Evolutionary conservation across 2,113 vertebrate genomes (phyloP).

Genomic region (Glaucomys volans): DNA sequence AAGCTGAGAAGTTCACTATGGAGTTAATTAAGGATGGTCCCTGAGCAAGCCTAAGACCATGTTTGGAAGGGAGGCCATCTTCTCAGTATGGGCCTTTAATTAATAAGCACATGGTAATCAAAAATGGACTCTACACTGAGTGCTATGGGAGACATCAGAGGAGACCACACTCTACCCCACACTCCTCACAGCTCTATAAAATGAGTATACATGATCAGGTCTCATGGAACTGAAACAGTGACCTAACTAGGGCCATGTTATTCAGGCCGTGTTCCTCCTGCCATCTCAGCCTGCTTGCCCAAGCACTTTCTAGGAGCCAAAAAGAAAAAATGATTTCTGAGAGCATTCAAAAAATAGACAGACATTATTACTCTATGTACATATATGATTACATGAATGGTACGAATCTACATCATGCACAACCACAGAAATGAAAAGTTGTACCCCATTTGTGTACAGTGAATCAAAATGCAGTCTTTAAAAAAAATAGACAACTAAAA

Average conservation of each 20-base stretch:
- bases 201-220: background rate
- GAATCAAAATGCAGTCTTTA: too few species aligned
- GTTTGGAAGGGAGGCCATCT: background rate
- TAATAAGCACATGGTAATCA: background rate
- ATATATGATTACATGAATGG: too few species aligned
- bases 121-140: background rate
- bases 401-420: too few species aligned
- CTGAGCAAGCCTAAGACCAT: background rate
- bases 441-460: too few species aligned
- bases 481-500: constrained; percentile 56
- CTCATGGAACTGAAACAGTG: background rate
- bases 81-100: background rate
- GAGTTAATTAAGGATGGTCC: background rate
- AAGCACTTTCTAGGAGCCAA: background rate
- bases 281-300: background rate
- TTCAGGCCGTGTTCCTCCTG: background rate
- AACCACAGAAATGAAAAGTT: too few species aligned
- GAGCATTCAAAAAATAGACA: constrained; percentile 49
- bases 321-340: constrained; percentile 19
- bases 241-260: background rate
- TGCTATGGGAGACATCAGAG: background rate
- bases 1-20: background rate
- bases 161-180: background rate
- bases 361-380: too few species aligned
- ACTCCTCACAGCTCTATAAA: background rate